A percentile compares a stretch with the other conserved stretches of the same genome.
phyloP scores from a whole-genome alignment of 2,797 vertebrate species.

The Heliangelus exortis region DNA sequence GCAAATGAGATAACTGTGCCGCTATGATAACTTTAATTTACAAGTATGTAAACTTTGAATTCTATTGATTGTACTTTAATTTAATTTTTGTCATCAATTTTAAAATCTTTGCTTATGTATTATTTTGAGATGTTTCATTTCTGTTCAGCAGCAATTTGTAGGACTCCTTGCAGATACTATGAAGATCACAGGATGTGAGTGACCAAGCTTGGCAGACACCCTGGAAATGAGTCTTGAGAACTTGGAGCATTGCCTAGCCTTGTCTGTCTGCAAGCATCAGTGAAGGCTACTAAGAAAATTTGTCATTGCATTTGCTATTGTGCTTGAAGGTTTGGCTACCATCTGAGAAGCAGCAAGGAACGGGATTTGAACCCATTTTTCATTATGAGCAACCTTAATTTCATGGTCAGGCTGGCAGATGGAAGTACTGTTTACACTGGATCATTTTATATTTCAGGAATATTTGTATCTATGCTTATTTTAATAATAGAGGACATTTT shows the following conservation, averaged over 20 bases:
- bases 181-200: not conserved
- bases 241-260: not conserved
- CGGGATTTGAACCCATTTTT: not conserved
- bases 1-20: not conserved
- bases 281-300: not conserved
- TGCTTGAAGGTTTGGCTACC: not conserved
- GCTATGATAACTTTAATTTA: not conserved
- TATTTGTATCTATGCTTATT: not conserved
- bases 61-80: not conserved
- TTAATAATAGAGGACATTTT: not conserved
- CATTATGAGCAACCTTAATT: not conserved
- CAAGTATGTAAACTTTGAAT: not conserved
- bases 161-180: not conserved
- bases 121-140: not conserved
- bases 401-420: not conserved
- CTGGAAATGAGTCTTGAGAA: not conserved
- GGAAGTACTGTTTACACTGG: not conserved
- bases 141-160: not conserved
- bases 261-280: not conserved
- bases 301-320: not conserved
- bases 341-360: not conserved
- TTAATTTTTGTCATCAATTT: not conserved
- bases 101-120: not conserved
- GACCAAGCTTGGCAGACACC: not conserved
- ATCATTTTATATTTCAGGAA: not conserved